Evolutionary conservation across 2,888 invertebrate species (phyloP).

Genomic region (Epinotia nisella): DNA sequence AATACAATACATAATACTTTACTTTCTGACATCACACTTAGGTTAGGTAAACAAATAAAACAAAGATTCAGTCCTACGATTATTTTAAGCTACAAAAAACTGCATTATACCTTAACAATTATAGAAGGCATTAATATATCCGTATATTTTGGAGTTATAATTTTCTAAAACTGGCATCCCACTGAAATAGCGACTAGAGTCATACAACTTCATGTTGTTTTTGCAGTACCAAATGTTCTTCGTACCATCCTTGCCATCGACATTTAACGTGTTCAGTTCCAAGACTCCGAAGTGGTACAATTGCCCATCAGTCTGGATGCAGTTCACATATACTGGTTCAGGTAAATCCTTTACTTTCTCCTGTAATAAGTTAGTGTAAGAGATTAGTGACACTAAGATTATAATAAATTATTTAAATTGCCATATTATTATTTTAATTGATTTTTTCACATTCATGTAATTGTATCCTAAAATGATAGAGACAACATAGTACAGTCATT

Average conservation of each 20-base stretch:
- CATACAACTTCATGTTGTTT: slow-evolving; percentile 86
- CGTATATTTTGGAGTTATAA: slow-evolving; percentile 92
- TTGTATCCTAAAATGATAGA: background rate
- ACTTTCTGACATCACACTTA: slow-evolving; percentile 49
- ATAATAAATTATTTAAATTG: slow-evolving; percentile 45
- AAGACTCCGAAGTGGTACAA: slow-evolving; percentile 92
- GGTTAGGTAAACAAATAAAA: slow-evolving; percentile 28
- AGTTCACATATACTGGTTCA: slow-evolving; percentile 92
- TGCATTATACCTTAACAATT: slow-evolving; percentile 78
- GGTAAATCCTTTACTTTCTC: slow-evolving; percentile 86
- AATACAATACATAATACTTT: slow-evolving; percentile 74
- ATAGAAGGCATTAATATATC: slow-evolving; percentile 92
- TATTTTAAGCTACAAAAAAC: slow-evolving; percentile 50
- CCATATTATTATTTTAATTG: slow-evolving; percentile 37
- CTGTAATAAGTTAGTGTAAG: slow-evolving; percentile 67
- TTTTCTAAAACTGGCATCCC: slow-evolving; percentile 88
- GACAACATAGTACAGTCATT: too few relatives aligned
- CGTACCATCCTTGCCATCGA: slow-evolving; percentile 82
- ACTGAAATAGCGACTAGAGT: slow-evolving; percentile 86
- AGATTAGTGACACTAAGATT: slow-evolving; percentile 41
- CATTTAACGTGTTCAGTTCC: slow-evolving; percentile 92
- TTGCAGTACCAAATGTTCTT: slow-evolving; percentile 93
- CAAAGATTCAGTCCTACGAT: slow-evolving; percentile 36
- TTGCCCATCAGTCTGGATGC: slow-evolving; percentile 91
- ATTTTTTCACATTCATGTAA: slow-evolving; percentile 3